phyloP scores from a whole-genome alignment of 1,140 invertebrate species.

The Drosophila ambigua region DNA sequence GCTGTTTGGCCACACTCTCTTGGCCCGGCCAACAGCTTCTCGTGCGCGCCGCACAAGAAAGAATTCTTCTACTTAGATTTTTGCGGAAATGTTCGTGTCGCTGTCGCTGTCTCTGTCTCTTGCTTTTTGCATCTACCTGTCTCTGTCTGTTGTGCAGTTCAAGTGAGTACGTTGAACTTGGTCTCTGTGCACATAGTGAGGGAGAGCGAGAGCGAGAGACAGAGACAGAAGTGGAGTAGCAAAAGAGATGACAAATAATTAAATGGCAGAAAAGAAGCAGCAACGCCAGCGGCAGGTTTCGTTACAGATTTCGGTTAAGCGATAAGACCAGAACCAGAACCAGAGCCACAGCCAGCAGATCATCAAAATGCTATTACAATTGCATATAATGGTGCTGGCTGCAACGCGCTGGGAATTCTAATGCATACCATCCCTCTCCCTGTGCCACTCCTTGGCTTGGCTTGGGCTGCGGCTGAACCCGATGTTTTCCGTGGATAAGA shows the following conservation, averaged over 20 bases:
- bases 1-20: constrained; percentile 51
- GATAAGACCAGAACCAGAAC: constrained; percentile 42
- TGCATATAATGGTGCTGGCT: constrained; percentile 24
- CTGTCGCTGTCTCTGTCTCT: background rate
- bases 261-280: constrained; percentile 23
- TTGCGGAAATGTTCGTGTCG: constrained; percentile 70
- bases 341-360: constrained; percentile 26
- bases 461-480: constrained; percentile 26
- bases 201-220: constrained; percentile 19
- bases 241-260: constrained; percentile 74
- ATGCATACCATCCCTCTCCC: constrained; percentile 12
- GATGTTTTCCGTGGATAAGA: constrained; percentile 41
- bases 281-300: constrained; percentile 61
- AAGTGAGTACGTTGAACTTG: constrained; percentile 78
- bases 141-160: constrained; percentile 65
- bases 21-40: constrained; percentile 30
- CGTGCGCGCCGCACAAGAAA: constrained; percentile 26
- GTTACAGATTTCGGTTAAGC: constrained; percentile 74
- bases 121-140: constrained; percentile 3
- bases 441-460: background rate
- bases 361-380: constrained; percentile 71
- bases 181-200: constrained; percentile 7
- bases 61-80: constrained; percentile 80
- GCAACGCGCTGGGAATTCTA: constrained; percentile 34
- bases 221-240: constrained; percentile 71